Conservation (phyloP, 1,140 invertebrate genomes). For the Ips typographus region DNA sequence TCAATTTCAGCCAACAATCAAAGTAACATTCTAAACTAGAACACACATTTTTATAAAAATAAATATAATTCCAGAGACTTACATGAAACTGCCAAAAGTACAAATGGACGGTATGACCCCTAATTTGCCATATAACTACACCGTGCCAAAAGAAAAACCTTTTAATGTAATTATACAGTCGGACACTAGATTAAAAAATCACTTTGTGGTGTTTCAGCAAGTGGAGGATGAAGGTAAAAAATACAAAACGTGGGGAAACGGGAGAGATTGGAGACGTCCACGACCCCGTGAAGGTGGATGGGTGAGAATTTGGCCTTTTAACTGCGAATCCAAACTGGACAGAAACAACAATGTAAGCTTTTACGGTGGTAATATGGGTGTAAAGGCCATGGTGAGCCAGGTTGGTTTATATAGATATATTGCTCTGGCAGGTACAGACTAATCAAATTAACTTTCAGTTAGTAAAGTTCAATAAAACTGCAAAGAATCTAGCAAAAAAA, state of each 20-base stretch:
- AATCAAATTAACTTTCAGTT: constrained; percentile 46
- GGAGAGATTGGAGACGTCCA: constrained; percentile 60
- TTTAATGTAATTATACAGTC: not conserved
- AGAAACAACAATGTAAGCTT: constrained; percentile 32
- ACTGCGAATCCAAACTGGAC: constrained; percentile 26
- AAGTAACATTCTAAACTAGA: constrained; percentile 31
- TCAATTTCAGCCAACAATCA: constrained; percentile 35
- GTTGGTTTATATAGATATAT: constrained; percentile 30
- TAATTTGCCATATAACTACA: constrained; percentile 13
- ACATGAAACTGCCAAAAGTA: constrained; percentile 38
- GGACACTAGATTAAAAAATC: no score
- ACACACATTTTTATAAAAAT: not conserved
- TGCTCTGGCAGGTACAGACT: not conserved
- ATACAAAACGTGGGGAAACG: constrained; percentile 60
- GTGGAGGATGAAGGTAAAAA: constrained; percentile 38
- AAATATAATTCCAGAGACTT: constrained; percentile 32
- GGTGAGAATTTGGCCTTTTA: constrained; percentile 61
- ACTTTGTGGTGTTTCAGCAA: constrained; percentile 24
- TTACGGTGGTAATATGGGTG: constrained; percentile 17
- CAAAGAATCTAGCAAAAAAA: constrained; percentile 45
- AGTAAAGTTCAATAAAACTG: constrained; percentile 45
- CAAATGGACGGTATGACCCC: constrained; percentile 30
- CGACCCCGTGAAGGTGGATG: constrained; percentile 61
- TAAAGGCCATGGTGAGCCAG: constrained; percentile 44
- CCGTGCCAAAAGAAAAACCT: constrained; percentile 26